Evolutionary conservation across 2,888 invertebrate genomes (phyloP), one percentile per base, ranked within the genome.

Genomic region (Lottia scabra): DNA sequence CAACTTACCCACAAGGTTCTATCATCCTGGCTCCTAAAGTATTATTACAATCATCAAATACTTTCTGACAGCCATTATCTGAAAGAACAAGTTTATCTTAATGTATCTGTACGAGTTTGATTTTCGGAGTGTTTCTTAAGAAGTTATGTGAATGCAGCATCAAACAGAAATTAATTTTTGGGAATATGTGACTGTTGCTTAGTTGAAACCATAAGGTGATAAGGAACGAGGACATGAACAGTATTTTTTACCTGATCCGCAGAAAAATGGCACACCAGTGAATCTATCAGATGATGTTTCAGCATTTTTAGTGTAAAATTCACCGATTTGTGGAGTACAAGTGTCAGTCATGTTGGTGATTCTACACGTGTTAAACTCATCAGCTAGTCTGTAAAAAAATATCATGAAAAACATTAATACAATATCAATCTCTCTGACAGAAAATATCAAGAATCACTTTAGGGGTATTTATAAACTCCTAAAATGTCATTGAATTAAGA

Each of bases 31-130:
- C 56, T 19, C 56, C 56, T 19, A 56, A 6, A 12, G 56, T 56
- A 19, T 56, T 56, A 56, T 56, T 56, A 16, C 56, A 56, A 56
- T 56, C 56, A 56, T 56, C 23, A 56, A 56, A 56, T 56, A 56
- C n/a, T 19, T 56, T 56, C 23, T 16, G 19, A 56, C 56, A 56
- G 2, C 19, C 56, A 56, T 56, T 56, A 19, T 56, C 56, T 56
- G 56, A 56, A 56, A 8, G 1, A 38, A 4, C 5, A 38, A 38
- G n/a, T n/a, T n/a, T n/a, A n/a, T n/a, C n/a, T n/a, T n/a, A n/a
- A n/a, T n/a, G n/a, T n/a, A n/a, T n/a, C n/a, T n/a, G n/a, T n/a
- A n/a, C n/a, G n/a, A n/a, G n/a, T n/a, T n/a, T n/a, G n/a, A n/a
- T n/a, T n/a, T n/a, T n/a, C n/a, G n/a, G n/a, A n/a, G n/a, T n/a